Base-by-base conservation (phyloP, 2,113 vertebrate species). In the Vicugna pacos region DNA sequence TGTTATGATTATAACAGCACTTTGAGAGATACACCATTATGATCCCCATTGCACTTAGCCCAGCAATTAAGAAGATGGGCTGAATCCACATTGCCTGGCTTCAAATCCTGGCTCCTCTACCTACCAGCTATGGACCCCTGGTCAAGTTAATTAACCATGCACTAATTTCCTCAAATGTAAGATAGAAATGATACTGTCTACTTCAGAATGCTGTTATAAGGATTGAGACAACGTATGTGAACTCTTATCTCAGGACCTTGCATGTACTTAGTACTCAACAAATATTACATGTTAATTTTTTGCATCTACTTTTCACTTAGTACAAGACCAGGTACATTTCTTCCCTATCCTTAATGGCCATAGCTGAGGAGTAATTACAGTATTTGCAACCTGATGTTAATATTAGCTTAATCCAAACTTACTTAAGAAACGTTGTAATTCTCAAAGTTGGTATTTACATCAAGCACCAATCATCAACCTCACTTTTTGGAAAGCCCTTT, bases 371-470 rank as follows among this genome's bases (percentile, higher is more conserved):
- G 10, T 32, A 65, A 89, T 32, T 46, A 92, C 17, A 56, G 12
- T 85, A 75, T 94, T 92, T 85, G 15, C 42, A 94, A 85, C 50
- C 38, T 42, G 35, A 77, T 46, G 56, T 65, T 94, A 91, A 38
- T 46, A 83, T 72, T 64, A 88, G 46, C 26, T 60, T 88, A 94
- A 94, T 9, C 2, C 65, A 75, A 83, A 67, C 6, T 80, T 76
- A 54, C 35, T 83, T 83, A 81, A 82, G 52, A 65, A 85, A 32
- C 73, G 16, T 65, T 82, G 2, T 46, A 54, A 73, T 94, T 65
- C 17, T 79, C 48, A 84, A 76, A 67, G 35, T 38, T 62, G 50
- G 30, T 69, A 58, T 72, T 56, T 58, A 20, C 73, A 35, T 84
- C 64, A 65, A 69, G 42, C 50, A 52, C 69, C 16, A 62, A 22